Base-by-base conservation (phyloP, 1,140 invertebrate species). In the Apis cerana region DNA sequence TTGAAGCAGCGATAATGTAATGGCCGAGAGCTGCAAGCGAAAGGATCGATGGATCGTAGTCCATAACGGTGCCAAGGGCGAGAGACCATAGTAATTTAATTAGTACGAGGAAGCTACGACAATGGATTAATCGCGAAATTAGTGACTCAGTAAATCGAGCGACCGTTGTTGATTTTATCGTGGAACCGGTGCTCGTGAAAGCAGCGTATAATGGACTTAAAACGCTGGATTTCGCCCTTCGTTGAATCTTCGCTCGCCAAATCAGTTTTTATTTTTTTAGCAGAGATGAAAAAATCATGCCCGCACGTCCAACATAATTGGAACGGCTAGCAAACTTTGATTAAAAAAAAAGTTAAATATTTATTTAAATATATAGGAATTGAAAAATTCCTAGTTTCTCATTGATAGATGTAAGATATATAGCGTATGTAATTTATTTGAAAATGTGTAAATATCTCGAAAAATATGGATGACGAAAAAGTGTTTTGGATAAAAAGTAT, bases 91-190 rank as follows among this genome's bases (percentile, higher is more conserved):
- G 50, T 77, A 77, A 77, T 67, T 67, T 67, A 67, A 65, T 77
- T 77, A 77, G 50, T 52, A 67, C 48, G 19, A 65, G 61, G 19
- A 77, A 77, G 48, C 50, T 48, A 52, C 61, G 52, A 77, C 62
- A 67, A 77, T 59, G 65, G 43, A 78, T 68, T 70, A 69, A 78
- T 59, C 43, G 54, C 33, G 64, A 70, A 70, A 70, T 78, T 58
- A 78, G 54, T 59, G 54, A 78, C 19, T 58, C 8, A 19, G 43
- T 69, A 58, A 27, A 59, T 69, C 33, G 65, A 59, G 50, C 23
- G 23, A 8, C 48, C 19, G 50, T n/a, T 56, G 27, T 68, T 54
- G 52, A 67, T 48, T 69, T 50, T 70, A 48, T 27, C 65, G 23
- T 17, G 3, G 48, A 12, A 2, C 4, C 3, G 15, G 0, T 17